phyloP scores from a whole-genome alignment of 2,888 invertebrate genomes.

The Hypsopygia costalis region DNA sequence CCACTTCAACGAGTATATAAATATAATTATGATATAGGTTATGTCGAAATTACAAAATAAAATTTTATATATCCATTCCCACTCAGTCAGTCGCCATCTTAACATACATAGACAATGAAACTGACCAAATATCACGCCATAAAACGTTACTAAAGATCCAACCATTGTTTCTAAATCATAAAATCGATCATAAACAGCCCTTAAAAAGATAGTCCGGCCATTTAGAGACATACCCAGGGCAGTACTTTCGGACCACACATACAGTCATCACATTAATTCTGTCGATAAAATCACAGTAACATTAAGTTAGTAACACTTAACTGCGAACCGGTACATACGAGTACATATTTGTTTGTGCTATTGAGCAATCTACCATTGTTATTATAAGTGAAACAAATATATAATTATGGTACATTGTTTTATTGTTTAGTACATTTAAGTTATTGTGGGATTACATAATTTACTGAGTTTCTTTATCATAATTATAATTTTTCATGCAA shows the following conservation, averaged over 20 bases:
- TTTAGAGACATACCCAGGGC: conserved; percentile 55
- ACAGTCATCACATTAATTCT: conserved; percentile 77
- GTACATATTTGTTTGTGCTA: conserved; percentile 8
- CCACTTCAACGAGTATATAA: too few relatives aligned
- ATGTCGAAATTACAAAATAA: too few relatives aligned
- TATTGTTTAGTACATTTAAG: too few relatives aligned
- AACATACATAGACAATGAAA: conserved; percentile 15
- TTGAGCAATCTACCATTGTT: conserved; percentile 5
- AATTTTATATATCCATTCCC: too few relatives aligned
- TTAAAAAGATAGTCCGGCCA: conserved; percentile 52
- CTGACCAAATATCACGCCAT: conserved; percentile 35
- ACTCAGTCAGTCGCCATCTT: conserved; percentile 1
- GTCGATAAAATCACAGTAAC: conserved; percentile 63
- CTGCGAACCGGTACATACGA: not conserved
- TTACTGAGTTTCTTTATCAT: too few relatives aligned
- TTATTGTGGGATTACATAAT: too few relatives aligned
- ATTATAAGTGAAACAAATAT: not conserved
- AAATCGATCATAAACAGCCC: conserved; percentile 54
- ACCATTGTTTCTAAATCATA: conserved; percentile 67
- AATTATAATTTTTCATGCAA: too few relatives aligned
- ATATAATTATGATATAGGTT: too few relatives aligned
- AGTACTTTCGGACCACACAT: conserved; percentile 67
- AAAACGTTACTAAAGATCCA: conserved; percentile 45
- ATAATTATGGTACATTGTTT: not conserved
- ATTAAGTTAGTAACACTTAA: conserved; percentile 55